Percentiles rank a stretch among this genome's conserved stretches.
phyloP scores from a whole-genome alignment of 2,113 vertebrate genomes.

The Echinops telfairi region DNA sequence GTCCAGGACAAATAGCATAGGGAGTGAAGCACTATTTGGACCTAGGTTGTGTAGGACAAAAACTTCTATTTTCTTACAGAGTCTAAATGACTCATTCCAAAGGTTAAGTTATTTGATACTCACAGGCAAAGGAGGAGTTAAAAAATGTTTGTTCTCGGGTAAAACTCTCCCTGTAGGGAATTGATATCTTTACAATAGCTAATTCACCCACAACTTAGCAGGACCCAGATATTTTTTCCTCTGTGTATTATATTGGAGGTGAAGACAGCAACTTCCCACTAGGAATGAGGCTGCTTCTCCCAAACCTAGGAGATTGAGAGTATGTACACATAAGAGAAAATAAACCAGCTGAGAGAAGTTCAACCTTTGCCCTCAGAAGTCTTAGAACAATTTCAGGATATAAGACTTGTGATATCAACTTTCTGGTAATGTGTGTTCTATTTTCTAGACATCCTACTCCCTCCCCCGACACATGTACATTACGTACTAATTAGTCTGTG shows the following conservation, averaged over 20 bases:
- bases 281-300: too few species aligned
- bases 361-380: too few species aligned
- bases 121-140: constrained; percentile 13
- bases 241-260: background rate
- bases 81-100: constrained; percentile 3
- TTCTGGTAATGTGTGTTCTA: background rate
- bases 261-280: too few species aligned
- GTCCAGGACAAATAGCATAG: background rate
- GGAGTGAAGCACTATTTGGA: constrained; percentile 53
- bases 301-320: too few species aligned
- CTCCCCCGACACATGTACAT: background rate
- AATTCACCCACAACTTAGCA: constrained; percentile 7
- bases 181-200: background rate
- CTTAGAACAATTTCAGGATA: too few species aligned
- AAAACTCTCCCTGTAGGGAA: constrained; percentile 3
- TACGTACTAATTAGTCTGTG: background rate
- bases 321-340: too few species aligned
- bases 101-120: constrained; percentile 27
- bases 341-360: too few species aligned
- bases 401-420: background rate
- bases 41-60: background rate
- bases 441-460: background rate
- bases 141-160: constrained; percentile 49
- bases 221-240: background rate
- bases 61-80: constrained; percentile 44